A percentile compares a stretch with the other conserved stretches of the same genome.
Evolutionary conservation across 2,797 vertebrate genomes (phyloP).

Genomic region (Pachyuromys duprasi): DNA sequence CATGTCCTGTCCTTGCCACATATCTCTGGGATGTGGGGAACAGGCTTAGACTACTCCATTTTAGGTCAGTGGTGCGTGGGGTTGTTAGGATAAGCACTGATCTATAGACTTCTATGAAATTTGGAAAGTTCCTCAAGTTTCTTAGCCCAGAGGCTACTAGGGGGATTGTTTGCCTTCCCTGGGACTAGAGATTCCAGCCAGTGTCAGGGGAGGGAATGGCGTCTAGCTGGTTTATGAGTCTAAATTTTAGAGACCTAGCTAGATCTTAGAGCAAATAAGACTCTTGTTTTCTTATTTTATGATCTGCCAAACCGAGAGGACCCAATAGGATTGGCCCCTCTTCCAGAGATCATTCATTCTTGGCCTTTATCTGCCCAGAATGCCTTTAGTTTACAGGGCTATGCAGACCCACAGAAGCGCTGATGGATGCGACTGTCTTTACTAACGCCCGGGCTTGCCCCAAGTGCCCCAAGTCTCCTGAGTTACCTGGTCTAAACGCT

Average conservation of each 20-base stretch:
- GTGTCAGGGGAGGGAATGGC: neutral
- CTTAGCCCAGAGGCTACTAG: neutral
- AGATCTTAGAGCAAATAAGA: neutral
- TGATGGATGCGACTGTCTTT: neutral
- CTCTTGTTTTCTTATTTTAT: slow-evolving; percentile 48
- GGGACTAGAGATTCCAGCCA: slow-evolving; percentile 51
- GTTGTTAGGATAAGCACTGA: slow-evolving; percentile 79
- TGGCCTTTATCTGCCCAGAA: neutral
- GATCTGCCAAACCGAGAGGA: slow-evolving; percentile 19
- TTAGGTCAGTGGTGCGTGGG: slow-evolving; percentile 86
- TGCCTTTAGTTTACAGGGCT: slow-evolving; percentile 53
- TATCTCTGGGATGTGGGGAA: slow-evolving; percentile 83
- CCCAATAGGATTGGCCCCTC: neutral
- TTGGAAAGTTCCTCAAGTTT: slow-evolving; percentile 77
- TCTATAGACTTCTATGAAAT: slow-evolving; percentile 73
- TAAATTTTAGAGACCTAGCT: neutral
- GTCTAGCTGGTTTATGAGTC: neutral
- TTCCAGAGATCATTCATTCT: neutral
- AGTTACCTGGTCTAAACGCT: neutral
- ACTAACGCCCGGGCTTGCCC: neutral
- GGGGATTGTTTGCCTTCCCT: slow-evolving; percentile 61
- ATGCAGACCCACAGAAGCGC: neutral
- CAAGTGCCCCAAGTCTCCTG: neutral
- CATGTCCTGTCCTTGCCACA: slow-evolving; percentile 87
- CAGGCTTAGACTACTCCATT: slow-evolving; percentile 84